Conservation (phyloP, 2,113 vertebrate genomes). For the Aplodontia rufa region DNA sequence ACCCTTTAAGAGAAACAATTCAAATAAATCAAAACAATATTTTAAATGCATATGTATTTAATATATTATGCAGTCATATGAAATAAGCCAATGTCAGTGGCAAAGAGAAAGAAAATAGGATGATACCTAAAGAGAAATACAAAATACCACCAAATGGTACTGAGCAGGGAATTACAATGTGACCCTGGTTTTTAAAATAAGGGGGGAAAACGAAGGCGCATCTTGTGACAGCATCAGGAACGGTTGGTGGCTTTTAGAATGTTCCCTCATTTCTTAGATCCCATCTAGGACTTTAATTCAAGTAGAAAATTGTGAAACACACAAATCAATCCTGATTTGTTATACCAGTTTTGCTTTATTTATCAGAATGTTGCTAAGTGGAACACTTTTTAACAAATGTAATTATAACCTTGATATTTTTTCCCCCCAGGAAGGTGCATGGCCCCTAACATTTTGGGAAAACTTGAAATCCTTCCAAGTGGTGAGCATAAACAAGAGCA, state of each 20-base stretch:
- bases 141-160: not conserved
- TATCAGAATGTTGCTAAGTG: constrained; percentile 3
- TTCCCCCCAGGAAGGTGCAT: not conserved
- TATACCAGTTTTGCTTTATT: not conserved
- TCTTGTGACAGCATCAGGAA: not conserved
- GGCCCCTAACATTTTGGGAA: not conserved
- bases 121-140: constrained; percentile 59
- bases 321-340: not conserved
- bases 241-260: not conserved
- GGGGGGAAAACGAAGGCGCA: rapidly evolving
- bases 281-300: not conserved
- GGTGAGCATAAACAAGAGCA: not conserved
- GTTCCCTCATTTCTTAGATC: not conserved
- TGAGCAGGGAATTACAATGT: not conserved
- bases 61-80: constrained; percentile 55
- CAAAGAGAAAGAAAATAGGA: constrained; percentile 61
- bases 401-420: not conserved
- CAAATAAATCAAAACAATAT: constrained; percentile 69
- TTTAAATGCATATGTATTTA: constrained; percentile 68
- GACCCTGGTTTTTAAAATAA: not conserved
- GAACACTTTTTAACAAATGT: not conserved
- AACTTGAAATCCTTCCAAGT: not conserved
- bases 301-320: not conserved
- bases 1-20: constrained; percentile 49
- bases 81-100: constrained; percentile 56